These are phyloP conservation scores for Tethea ocularis DNA, from an alignment of 2,888 invertebrate species.

Conservation along the genomic window DNA sequence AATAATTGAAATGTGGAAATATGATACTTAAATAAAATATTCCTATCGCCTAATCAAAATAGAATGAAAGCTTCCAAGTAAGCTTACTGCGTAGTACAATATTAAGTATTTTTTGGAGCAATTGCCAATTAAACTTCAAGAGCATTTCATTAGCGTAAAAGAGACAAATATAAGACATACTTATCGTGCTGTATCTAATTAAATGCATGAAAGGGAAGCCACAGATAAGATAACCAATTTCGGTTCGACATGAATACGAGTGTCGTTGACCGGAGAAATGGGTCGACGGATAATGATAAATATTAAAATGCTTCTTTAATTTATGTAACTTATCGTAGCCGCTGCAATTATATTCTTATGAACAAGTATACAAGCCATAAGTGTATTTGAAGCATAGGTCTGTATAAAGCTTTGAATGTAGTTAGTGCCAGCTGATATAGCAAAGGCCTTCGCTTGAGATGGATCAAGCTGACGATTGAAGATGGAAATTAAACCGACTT, in stretches of 20 bases:
- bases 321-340: neutral
- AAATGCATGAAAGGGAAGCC: conserved; percentile 66
- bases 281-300: conserved; percentile 29
- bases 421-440: too few relatives aligned
- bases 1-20: neutral
- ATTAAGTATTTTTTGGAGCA: neutral
- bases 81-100: neutral
- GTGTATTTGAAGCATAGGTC: too few relatives aligned
- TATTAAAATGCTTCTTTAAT: neutral
- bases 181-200: conserved; percentile 44
- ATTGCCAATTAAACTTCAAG: neutral
- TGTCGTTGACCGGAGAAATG: conserved; percentile 64
- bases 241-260: conserved; percentile 57
- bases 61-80: neutral
- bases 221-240: conserved; percentile 71
- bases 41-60: neutral
- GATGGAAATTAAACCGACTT: too few relatives aligned
- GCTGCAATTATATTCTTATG: too few relatives aligned
- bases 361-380: too few relatives aligned
- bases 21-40: too few relatives aligned
- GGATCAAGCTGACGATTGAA: too few relatives aligned
- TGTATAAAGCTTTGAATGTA: too few relatives aligned
- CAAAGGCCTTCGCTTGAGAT: too few relatives aligned
- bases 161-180: neutral
- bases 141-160: neutral